These are phyloP conservation scores for Nothoprocta pentlandii DNA, from an alignment of 2,113 vertebrate genomes.

Conservation along the genomic window DNA sequence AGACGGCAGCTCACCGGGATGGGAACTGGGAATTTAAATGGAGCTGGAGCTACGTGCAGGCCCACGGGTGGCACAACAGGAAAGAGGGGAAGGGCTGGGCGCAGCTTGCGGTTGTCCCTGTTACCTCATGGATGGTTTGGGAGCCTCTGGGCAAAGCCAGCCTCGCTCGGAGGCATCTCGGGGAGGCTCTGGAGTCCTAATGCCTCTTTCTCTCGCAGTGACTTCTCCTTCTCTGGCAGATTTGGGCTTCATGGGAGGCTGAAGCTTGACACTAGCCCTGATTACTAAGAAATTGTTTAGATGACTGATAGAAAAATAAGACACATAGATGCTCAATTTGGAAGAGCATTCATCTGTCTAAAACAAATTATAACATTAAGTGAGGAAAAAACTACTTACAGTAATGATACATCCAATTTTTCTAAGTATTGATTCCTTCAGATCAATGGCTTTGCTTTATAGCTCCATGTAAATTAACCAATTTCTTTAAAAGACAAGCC, in stretches of 20 bases:
- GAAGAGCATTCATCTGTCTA: background rate
- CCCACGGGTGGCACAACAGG: background rate
- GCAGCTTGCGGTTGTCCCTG: background rate
- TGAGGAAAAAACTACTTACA: background rate
- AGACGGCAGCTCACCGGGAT: background rate
- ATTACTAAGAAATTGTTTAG: background rate
- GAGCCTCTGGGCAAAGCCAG: background rate
- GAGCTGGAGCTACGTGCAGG: background rate
- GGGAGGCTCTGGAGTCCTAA: background rate
- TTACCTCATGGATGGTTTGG: background rate
- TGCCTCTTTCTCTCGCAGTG: background rate
- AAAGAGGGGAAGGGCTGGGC: background rate
- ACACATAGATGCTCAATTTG: background rate
- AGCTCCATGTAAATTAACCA: background rate
- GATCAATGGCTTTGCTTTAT: background rate
- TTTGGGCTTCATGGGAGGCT: background rate
- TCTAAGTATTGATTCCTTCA: background rate
- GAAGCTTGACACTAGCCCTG: background rate
- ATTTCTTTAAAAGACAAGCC: background rate
- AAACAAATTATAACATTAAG: background rate
- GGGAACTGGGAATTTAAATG: background rate
- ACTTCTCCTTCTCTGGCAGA: background rate
- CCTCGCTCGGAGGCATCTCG: background rate
- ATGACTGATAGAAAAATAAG: background rate
- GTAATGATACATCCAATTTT: background rate